phyloP scores from a whole-genome alignment of 2,797 vertebrate genomes.

The Oreonectes daqikongensis region DNA sequence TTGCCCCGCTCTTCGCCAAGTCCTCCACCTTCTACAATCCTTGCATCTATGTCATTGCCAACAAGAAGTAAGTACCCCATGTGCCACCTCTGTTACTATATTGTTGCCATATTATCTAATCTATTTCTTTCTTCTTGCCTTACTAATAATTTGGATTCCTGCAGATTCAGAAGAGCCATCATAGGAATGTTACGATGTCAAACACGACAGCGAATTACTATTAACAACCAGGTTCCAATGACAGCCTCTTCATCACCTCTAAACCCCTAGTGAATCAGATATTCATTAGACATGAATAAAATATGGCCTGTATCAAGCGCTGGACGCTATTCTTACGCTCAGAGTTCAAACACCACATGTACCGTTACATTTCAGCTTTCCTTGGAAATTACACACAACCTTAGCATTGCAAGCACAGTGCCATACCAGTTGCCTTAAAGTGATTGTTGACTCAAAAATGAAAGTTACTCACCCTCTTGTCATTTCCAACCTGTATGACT shows the following conservation, averaged over 20 bases:
- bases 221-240: slow-evolving; percentile 86
- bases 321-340: slow-evolving; percentile 36
- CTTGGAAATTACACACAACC: background rate
- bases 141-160: slow-evolving; percentile 24
- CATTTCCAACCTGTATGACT: no score
- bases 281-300: slow-evolving; percentile 10
- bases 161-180: slow-evolving; percentile 85
- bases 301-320: slow-evolving; percentile 22
- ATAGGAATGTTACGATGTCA: slow-evolving; percentile 90
- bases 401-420: background rate
- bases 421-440: background rate
- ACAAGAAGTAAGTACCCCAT: slow-evolving; percentile 86
- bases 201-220: slow-evolving; percentile 82
- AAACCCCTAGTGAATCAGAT: slow-evolving; percentile 21
- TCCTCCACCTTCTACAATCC: slow-evolving; percentile 99
- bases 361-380: background rate
- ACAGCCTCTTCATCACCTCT: slow-evolving; percentile 74
- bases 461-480: no score
- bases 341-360: background rate
- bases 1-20: slow-evolving; percentile 95
- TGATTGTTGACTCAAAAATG: no score
- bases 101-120: background rate
- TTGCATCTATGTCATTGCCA: slow-evolving; percentile 94
- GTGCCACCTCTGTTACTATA: background rate
- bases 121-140: background rate